phyloP scores from a whole-genome alignment of 64 coral and sea anemone genomes.

The Astreopora myriophthalma region DNA sequence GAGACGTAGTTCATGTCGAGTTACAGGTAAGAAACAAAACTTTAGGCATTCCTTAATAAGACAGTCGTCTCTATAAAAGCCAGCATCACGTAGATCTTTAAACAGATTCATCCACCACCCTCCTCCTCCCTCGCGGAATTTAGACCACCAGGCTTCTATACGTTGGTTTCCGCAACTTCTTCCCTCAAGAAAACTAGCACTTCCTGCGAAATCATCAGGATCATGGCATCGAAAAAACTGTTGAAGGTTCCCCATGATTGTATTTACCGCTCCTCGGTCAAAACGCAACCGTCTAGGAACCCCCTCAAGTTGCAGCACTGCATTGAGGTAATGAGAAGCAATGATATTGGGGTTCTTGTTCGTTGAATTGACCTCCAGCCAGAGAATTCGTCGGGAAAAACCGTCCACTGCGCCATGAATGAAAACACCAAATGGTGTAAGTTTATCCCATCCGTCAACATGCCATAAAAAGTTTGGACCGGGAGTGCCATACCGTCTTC shows the following conservation, averaged over 20 bases:
- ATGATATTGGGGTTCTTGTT: slow-evolving; percentile 27
- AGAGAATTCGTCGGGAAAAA: slow-evolving; percentile 51
- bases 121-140: slow-evolving; percentile 26
- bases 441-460: slow-evolving; percentile 60
- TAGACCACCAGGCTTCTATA: slow-evolving; percentile 55
- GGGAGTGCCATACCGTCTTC: slow-evolving; percentile 45
- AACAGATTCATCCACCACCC: slow-evolving; percentile 56
- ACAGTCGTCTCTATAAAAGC: slow-evolving; percentile 12
- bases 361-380: slow-evolving; percentile 22
- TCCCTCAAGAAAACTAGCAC: slow-evolving; percentile 42
- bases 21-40: slow-evolving; percentile 31
- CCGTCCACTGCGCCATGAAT: slow-evolving; percentile 44
- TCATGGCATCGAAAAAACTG: slow-evolving; percentile 22
- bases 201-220: neutral
- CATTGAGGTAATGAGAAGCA: neutral
- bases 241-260: neutral
- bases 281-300: neutral
- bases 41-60: slow-evolving; percentile 18
- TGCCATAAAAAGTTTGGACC: slow-evolving; percentile 65
- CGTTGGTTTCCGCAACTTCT: slow-evolving; percentile 20
- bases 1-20: slow-evolving; percentile 4
- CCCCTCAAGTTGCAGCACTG: neutral
- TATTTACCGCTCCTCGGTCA: slow-evolving; percentile 40
- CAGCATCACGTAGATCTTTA: slow-evolving; percentile 51
- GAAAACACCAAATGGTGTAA: slow-evolving; percentile 47